Base-by-base conservation (phyloP, 2,797 vertebrate genomes). In the Gymnoscopelus microlampas region DNA sequence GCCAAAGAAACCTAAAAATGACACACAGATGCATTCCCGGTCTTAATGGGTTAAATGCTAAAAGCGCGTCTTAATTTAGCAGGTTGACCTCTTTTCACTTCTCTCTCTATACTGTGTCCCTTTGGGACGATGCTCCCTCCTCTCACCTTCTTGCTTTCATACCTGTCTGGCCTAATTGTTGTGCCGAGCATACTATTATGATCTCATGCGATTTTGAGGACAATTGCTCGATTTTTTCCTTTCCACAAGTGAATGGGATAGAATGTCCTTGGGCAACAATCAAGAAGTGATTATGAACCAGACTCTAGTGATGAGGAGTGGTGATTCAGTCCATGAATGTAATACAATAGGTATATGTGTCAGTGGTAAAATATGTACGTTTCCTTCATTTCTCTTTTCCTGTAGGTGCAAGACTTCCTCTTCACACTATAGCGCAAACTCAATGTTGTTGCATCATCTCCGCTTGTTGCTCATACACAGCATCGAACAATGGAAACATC, bases 341-440 rank as follows among this genome's bases (percentile, higher is more conserved):
- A 67, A 70, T 61, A 24, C 85, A 85, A 87, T 81, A 48, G 77
- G 66, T 64, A 71, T 44, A 82, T 81, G 81, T 89, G 81, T 89
- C 83, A 80, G 73, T 29, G 72, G 82, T 84, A 79, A 82, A 85
- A 85, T 87, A 73, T 80, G 68, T 80, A 85, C 24, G 79, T 71
- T 79, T 81, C 76, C 68, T 77, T 85, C 73, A 77, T 87, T 87
- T 85, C n/a, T 75, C 66, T 49, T 88, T 84, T 91, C 90, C 91
- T 91, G 91, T 91, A 54, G 63, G 82, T 84, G 78, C 69, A 87
- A 83, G 70, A 77, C 76, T 86, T 76, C 80, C 83, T 81, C 71
- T 64, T 78, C 82, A 68, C 76, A 86, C 84, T 74, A 80, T 72
- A 82, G 76, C 47, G 39, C 39, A 44, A 50, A 89, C 89, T 91